Base-by-base conservation (phyloP, 2,797 vertebrate species). In the Pogoniulus pusillus region DNA sequence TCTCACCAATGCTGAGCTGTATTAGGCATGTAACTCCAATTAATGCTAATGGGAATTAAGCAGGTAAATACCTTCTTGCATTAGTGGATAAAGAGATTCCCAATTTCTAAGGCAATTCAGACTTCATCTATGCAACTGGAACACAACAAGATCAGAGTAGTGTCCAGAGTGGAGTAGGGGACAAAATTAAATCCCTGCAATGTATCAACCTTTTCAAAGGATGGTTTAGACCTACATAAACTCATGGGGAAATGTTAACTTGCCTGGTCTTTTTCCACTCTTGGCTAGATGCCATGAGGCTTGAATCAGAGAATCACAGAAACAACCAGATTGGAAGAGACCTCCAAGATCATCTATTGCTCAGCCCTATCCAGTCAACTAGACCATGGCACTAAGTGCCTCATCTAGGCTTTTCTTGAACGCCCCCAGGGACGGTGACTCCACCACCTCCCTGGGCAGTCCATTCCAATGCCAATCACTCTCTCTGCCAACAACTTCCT, bases 11-110 rank as follows among this genome's bases (percentile, higher is more conserved):
- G 17, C 54, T 64, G 79, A 70, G 39, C 16, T 0, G 85, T 43
- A 84, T 94, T 94, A 93, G 24, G 45, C 80, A 76, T 93, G 86
- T 93, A 94, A 91, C 73, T 81, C 63, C 82, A 70, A 65, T 90
- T 87, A 94, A 75, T 80, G 70, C 9, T 92, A 92, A 94, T 92
- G 76, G 90, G 59, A 88, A 58, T 80, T 93, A 96, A 76, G 37
- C 62, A 87, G 85, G 45, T 83, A 79, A 94, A 95, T 93, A 82
- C 89, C 43, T 59, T 90, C 74, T 92, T 93, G 30, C 63, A 83
- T 87, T 94, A 89, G 22, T 43, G 86, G 30, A 20, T 92, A 88
- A 82, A 62, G 53, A 47, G 90, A 66, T 41, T 49, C 29, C 71
- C 16, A 30, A 90, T 93, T 97, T 92, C 96, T 90, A 92, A 94